Evolutionary conservation across 2,113 vertebrate genomes (phyloP), one percentile per base, ranked within the genome.

Genomic region (Pholis gunnellus): DNA sequence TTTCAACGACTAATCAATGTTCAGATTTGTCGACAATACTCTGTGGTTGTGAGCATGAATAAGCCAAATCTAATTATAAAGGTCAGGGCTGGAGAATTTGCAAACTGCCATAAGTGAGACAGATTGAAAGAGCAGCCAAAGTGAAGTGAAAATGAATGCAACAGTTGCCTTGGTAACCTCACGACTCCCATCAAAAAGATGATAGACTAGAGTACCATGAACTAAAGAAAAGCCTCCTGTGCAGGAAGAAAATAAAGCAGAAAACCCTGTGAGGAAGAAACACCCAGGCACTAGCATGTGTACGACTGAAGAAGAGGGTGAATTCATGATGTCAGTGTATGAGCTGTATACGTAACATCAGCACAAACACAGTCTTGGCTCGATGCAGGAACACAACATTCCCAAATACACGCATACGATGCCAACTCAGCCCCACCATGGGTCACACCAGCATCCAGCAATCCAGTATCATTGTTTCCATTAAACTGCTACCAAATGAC

Each of bases 101-200:
- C 75, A 84, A 77, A 76, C 40, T 29, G 71, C 77, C 83, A 79
- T 64, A 70, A 78, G 63, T 9, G 56, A 75, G 66, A 75, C 14
- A 11, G 64, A 86, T 17, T 72, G 74, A 82, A 73, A 78, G 50
- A 72, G 44, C 52, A 77, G 81, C 74, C 66, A 81, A 83, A 84
- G 79, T 71, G 31, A 86, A 87, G 81, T 72, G 27, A 87, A 87
- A 81, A 54, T 67, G 72, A 70, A 91, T 88, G 83, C 69, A 81
- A 78, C 80, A 18, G 89, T 93, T 89, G 84, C 90, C 88, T 76
- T 92, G 88, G 91, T 73, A 86, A 93, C 91, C 82, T 82, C 75
- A 74, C 27, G 61, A 81, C 78, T 87, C 69, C 76, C 52, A 68
- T 87, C 83, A 87, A 84, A 57, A 88, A 74, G 84, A 82, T 84